Conservation (phyloP, 2,888 invertebrate species). For the Xanthia icteritia region DNA sequence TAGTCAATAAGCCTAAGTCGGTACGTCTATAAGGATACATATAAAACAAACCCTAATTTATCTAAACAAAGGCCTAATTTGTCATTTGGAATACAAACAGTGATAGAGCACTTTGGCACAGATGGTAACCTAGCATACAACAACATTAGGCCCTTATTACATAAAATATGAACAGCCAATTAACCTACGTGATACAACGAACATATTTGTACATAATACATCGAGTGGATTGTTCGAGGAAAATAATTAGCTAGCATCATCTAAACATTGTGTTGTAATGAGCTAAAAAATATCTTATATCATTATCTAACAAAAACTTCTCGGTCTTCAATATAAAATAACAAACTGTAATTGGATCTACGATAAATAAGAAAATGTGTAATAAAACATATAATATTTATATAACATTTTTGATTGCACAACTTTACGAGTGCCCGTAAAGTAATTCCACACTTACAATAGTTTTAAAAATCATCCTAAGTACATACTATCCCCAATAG, state of each 20-base stretch:
- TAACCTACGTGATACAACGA: conserved; percentile 62
- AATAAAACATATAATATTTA: conserved; percentile 45
- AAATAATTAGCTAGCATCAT: conserved; percentile 66
- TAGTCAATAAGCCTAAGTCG: conserved; percentile 43
- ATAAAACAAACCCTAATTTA: no score
- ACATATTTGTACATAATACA: conserved; percentile 65
- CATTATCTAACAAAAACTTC: conserved; percentile 38
- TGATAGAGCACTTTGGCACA: conserved; percentile 80
- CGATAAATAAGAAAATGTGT: conserved; percentile 59
- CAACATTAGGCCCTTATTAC: conserved; percentile 73
- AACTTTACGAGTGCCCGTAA: conserved; percentile 42
- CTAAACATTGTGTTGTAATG: conserved; percentile 52
- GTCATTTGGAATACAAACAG: conserved; percentile 61
- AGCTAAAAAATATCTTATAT: conserved; percentile 44
- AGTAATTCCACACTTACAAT: conserved; percentile 47
- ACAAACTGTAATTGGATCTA: conserved; percentile 49
- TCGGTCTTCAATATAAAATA: conserved; percentile 45
- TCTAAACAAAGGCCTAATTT: conserved; percentile 63
- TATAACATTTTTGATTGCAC: conserved; percentile 62
- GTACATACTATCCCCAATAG: conserved; percentile 70
- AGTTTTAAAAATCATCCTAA: conserved; percentile 64
- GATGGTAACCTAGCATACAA: conserved; percentile 77
- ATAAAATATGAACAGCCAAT: conserved; percentile 64
- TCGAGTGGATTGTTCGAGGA: conserved; percentile 58
- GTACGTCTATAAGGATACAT: conserved; percentile 44